phyloP scores from a whole-genome alignment of 2,113 vertebrate genomes.

The Myxocyprinus asiaticus region DNA sequence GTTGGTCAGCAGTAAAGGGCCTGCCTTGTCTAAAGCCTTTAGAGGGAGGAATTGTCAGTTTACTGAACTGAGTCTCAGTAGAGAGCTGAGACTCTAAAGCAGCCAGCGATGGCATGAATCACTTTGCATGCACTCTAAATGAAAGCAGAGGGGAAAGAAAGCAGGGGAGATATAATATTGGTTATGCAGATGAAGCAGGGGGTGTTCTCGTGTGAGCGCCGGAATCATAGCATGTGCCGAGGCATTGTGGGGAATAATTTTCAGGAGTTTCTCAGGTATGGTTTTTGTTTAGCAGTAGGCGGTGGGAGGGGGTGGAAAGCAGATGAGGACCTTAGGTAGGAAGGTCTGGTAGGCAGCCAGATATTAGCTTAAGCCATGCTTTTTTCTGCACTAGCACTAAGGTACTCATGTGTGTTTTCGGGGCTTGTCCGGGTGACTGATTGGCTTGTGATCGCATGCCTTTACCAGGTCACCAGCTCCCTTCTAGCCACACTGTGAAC shows the following conservation, averaged over 20 bases:
- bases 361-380: not conserved
- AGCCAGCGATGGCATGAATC: slow-evolving; percentile 19
- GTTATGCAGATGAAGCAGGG: slow-evolving; percentile 50
- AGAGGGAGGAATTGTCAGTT: slow-evolving; percentile 21
- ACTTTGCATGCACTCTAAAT: slow-evolving; percentile 24
- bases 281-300: slow-evolving; percentile 39
- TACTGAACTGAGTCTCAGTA: slow-evolving; percentile 19
- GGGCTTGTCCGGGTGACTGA: slow-evolving; percentile 42
- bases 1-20: not conserved
- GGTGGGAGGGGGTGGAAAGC: slow-evolving; percentile 12
- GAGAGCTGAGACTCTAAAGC: slow-evolving; percentile 38
- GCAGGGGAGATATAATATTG: slow-evolving; percentile 48
- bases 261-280: slow-evolving; percentile 25
- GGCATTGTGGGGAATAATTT: slow-evolving; percentile 47
- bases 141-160: slow-evolving; percentile 31
- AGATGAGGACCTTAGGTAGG: slow-evolving; percentile 23
- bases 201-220: not conserved
- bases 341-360: slow-evolving; percentile 24
- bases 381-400: not conserved
- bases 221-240: slow-evolving; percentile 12
- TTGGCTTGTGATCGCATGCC: slow-evolving; percentile 39
- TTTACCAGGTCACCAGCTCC: slow-evolving; percentile 47
- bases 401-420: slow-evolving; percentile 7
- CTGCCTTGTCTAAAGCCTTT: slow-evolving; percentile 7
- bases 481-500: slow-evolving; percentile 35